Percentiles rank a stretch among this genome's conserved stretches.
Conservation (phyloP, 1,140 invertebrate species). For the Magallana ariakensis region DNA sequence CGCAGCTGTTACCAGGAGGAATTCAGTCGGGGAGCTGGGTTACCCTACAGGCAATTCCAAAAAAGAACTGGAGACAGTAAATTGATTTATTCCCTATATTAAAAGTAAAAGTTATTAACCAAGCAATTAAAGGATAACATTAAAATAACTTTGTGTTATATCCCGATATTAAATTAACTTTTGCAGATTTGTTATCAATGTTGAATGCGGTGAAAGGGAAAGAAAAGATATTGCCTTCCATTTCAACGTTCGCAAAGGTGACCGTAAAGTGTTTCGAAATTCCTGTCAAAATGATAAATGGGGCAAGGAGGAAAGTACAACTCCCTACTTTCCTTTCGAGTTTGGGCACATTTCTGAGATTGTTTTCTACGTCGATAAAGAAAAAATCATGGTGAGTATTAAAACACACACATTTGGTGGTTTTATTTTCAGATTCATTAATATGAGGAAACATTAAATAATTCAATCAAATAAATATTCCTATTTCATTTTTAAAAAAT, state of each 20-base stretch:
- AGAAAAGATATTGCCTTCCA: constrained; percentile 88
- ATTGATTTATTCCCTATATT: neutral
- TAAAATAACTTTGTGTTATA: too few relatives aligned
- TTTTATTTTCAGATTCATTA: too few relatives aligned
- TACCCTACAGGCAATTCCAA: constrained; percentile 59
- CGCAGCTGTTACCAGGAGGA: constrained; percentile 56
- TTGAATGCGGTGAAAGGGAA: constrained; percentile 84
- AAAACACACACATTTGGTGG: too few relatives aligned
- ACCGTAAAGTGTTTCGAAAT: constrained; percentile 82
- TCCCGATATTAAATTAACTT: too few relatives aligned
- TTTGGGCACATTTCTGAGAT: constrained; percentile 87
- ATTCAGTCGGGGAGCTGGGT: constrained; percentile 61
- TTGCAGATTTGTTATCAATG: constrained; percentile 84
- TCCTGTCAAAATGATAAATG: constrained; percentile 79
- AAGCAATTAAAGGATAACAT: too few relatives aligned
- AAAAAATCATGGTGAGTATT: constrained; percentile 78
- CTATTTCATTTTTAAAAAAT: too few relatives aligned
- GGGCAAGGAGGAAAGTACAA: constrained; percentile 87
- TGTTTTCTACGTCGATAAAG: constrained; percentile 85
- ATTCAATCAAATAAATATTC: too few relatives aligned
- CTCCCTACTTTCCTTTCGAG: constrained; percentile 83
- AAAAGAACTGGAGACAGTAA: constrained; percentile 62
- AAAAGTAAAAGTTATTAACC: too few relatives aligned
- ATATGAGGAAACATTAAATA: too few relatives aligned
- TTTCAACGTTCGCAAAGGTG: constrained; percentile 83